Evolutionary conservation across 2,113 vertebrate species (phyloP), one percentile per base, ranked within the genome.

Genomic region (Prionailurus bengalensis): DNA sequence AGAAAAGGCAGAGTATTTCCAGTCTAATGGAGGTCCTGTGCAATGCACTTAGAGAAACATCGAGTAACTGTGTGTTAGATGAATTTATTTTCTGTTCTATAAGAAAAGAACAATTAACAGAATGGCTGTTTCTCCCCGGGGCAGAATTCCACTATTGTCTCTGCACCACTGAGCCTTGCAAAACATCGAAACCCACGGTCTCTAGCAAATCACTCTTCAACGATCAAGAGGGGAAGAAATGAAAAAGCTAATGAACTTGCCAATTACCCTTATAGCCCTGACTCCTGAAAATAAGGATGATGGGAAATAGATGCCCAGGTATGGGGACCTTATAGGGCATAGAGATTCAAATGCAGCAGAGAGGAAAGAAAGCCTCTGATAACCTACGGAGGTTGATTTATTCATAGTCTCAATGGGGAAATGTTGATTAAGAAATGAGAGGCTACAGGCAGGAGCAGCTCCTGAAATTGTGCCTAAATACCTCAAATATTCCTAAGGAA

Each of bases 341-440:
- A 73, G 17, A 51, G 53, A 87, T 42, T 86, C 63, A 85, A 58
- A 45, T 13, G 45, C 66, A 88, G 29, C 13, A 36, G 31, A 81
- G 12, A 33, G 36, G 71, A n/a, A 83, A 74, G 55, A 68, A 58
- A 16, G 33, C 11, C 31, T 70, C 36, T 76, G 31, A 82, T 84
- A 92, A 45, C 27, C 21, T 23, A 63, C 48, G 29, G 39, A 7
- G 1, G 13, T 14, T 84, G 76, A 93, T 68, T 61, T 95, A 85
- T 87, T 93, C 58, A 91, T 91, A 87, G 63, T 53, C 71, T 82
- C 33, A 51, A 36, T n/a, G 53, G 27, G 55, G 36, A 96, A 94
- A 63, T 61, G 65, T 63, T 93, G 76, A 81, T 83, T 95, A 91
- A 89, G 70, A 96, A 97, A 92, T 89, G 45, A 95, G 74, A 80